Percentiles rank a stretch among this genome's conserved stretches.
These are phyloP conservation scores for Drosophila santomea DNA, from an alignment of 1,140 invertebrate genomes.

Conservation along the genomic window DNA sequence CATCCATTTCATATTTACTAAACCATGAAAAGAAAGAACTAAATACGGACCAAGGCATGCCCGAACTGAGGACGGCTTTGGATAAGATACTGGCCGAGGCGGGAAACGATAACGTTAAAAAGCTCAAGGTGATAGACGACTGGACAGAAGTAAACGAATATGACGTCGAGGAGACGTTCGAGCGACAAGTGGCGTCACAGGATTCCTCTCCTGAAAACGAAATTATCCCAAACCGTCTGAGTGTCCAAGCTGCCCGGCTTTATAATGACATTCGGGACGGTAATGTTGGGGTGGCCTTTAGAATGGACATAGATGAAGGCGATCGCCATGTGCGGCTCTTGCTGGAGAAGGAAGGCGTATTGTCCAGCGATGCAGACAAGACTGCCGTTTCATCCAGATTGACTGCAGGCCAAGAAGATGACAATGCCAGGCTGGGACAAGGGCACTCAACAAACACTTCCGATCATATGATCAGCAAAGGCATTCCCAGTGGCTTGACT, in stretches of 20 bases:
- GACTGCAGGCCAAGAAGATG: background rate
- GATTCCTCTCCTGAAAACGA: background rate
- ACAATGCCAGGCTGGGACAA: background rate
- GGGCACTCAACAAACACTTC: background rate
- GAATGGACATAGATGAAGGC: slow-evolving; percentile 21
- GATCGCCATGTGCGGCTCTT: slow-evolving; percentile 13
- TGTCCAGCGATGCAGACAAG: too few relatives aligned
- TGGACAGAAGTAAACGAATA: slow-evolving; percentile 31
- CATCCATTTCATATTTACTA: slow-evolving; percentile 40
- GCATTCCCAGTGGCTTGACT: too few relatives aligned
- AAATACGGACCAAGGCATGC: background rate
- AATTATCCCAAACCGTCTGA: background rate
- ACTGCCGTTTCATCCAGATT: background rate
- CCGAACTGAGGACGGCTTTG: slow-evolving; percentile 19
- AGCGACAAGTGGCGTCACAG: background rate
- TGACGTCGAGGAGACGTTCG: background rate
- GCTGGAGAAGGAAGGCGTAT: slow-evolving; percentile 8
- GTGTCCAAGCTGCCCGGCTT: slow-evolving; percentile 7
- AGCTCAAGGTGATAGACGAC: slow-evolving; percentile 9
- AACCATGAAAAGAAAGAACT: background rate
- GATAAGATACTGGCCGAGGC: slow-evolving; percentile 6
- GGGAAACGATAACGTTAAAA: background rate
- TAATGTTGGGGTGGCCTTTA: slow-evolving; percentile 27
- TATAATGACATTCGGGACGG: slow-evolving; percentile 20
- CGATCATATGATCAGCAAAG: background rate